Evolutionary conservation across 2,888 invertebrate genomes (phyloP).

Genomic region (Beris chalybata): DNA sequence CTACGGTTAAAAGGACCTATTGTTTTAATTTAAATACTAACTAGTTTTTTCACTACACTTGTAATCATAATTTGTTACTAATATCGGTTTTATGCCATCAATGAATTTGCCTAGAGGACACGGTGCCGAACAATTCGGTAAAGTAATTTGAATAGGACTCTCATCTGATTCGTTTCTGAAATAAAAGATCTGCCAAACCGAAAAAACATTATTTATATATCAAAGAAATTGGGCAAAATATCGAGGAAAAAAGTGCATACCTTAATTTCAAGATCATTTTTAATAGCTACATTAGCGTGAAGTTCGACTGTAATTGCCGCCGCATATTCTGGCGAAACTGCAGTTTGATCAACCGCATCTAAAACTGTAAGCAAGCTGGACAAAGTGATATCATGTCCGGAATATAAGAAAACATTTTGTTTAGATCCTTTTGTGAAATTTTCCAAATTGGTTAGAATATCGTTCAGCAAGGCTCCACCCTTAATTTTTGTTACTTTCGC

Average conservation of each 20-base stretch:
- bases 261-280: slow-evolving; percentile 57
- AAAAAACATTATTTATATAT: too few relatives aligned
- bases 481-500: slow-evolving; percentile 64
- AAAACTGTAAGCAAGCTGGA: slow-evolving; percentile 70
- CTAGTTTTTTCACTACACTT: too few relatives aligned
- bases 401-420: slow-evolving; percentile 63
- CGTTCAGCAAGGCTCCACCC: slow-evolving; percentile 69
- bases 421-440: slow-evolving; percentile 50
- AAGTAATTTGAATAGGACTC: too few relatives aligned
- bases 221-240: too few relatives aligned
- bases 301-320: slow-evolving; percentile 70
- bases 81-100: too few relatives aligned
- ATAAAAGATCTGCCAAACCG: too few relatives aligned
- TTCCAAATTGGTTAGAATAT: slow-evolving; percentile 63
- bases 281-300: slow-evolving; percentile 54
- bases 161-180: too few relatives aligned
- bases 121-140: too few relatives aligned
- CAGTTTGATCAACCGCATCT: slow-evolving; percentile 60
- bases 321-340: slow-evolving; percentile 69
- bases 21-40: too few relatives aligned
- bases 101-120: too few relatives aligned
- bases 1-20: too few relatives aligned
- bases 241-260: slow-evolving; percentile 49
- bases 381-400: slow-evolving; percentile 76
- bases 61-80: too few relatives aligned